Evolutionary conservation across 1,140 invertebrate genomes (phyloP).

Genomic region (Drosophila suzukii): DNA sequence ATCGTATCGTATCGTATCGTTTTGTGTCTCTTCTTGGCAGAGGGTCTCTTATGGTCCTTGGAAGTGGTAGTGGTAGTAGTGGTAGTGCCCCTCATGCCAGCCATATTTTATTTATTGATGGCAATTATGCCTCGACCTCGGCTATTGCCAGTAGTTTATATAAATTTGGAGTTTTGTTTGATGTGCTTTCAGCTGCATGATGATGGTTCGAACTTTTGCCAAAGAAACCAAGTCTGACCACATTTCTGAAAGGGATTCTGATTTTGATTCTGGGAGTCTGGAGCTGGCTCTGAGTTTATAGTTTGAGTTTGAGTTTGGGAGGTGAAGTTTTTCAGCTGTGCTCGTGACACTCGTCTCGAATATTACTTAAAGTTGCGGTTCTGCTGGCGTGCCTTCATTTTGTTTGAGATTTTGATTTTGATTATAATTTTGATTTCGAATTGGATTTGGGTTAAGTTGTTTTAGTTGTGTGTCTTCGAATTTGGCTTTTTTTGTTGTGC

Average conservation of each 20-base stretch:
- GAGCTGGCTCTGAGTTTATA: constrained; percentile 14
- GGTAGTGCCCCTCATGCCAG: constrained; percentile 37
- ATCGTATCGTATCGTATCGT: too few relatives aligned
- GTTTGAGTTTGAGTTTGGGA: constrained; percentile 9
- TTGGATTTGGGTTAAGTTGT: constrained; percentile 61
- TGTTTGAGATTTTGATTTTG: constrained; percentile 48
- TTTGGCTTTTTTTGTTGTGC: constrained; percentile 48
- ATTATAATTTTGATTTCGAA: constrained; percentile 48
- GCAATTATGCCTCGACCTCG: constrained; percentile 81
- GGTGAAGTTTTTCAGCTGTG: constrained; percentile 24
- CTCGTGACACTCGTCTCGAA: constrained; percentile 51
- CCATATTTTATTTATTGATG: constrained; percentile 83
- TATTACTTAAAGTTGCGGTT: constrained; percentile 67
- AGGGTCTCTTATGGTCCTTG: constrained; percentile 16
- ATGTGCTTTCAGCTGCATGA: constrained; percentile 77
- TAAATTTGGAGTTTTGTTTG: constrained; percentile 80
- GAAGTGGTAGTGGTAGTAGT: background rate
- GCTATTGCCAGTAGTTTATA: constrained; percentile 74
- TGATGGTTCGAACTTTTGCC: constrained; percentile 72
- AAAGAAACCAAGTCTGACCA: constrained; percentile 77
- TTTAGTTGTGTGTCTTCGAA: constrained; percentile 34
- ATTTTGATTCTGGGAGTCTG: constrained; percentile 11
- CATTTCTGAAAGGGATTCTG: constrained; percentile 57
- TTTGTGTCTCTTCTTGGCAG: constrained; percentile 29
- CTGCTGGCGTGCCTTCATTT: constrained; percentile 70